Conservation (phyloP, 2,888 invertebrate species). For the Amiota mariae region DNA sequence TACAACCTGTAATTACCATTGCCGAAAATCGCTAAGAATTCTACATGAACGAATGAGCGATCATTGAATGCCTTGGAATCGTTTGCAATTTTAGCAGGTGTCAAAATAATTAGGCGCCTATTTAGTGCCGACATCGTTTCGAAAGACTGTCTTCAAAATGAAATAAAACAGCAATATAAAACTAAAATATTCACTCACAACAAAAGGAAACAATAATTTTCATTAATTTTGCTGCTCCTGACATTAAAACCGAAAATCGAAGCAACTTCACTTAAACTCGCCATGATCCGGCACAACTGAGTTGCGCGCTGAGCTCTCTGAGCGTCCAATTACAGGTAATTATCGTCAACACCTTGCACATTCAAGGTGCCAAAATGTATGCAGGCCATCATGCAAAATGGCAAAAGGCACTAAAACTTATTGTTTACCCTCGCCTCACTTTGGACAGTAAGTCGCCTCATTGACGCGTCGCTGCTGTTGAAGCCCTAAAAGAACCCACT, state of each 20-base stretch:
- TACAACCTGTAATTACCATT: slow-evolving; percentile 58
- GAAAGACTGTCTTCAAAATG: background rate
- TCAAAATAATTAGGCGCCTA: slow-evolving; percentile 68
- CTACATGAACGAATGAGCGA: background rate
- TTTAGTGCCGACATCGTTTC: slow-evolving; percentile 41
- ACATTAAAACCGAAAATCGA: slow-evolving; percentile 12
- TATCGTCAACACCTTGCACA: slow-evolving; percentile 67
- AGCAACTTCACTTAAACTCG: background rate
- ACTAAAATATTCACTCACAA: slow-evolving; percentile 8
- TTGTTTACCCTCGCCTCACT: slow-evolving; percentile 22
- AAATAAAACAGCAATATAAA: slow-evolving; percentile 3
- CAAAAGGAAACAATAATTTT: slow-evolving; percentile 24
- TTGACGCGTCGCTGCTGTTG: slow-evolving; percentile 13
- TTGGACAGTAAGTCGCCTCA: background rate
- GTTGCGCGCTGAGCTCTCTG: slow-evolving; percentile 28
- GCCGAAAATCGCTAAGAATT: slow-evolving; percentile 36
- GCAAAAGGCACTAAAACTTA: slow-evolving; percentile 53
- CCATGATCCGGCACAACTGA: slow-evolving; percentile 33
- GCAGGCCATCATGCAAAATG: slow-evolving; percentile 64
- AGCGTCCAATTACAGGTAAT: slow-evolving; percentile 58
- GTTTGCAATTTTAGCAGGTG: slow-evolving; percentile 52
- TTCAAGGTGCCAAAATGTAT: slow-evolving; percentile 61
- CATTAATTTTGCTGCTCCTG: slow-evolving; percentile 21
- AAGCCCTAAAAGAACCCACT: background rate
- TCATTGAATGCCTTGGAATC: slow-evolving; percentile 17